Evolutionary conservation across 2,888 invertebrate species (phyloP), one percentile per base, ranked within the genome.

Genomic region (Tenthredo livida): DNA sequence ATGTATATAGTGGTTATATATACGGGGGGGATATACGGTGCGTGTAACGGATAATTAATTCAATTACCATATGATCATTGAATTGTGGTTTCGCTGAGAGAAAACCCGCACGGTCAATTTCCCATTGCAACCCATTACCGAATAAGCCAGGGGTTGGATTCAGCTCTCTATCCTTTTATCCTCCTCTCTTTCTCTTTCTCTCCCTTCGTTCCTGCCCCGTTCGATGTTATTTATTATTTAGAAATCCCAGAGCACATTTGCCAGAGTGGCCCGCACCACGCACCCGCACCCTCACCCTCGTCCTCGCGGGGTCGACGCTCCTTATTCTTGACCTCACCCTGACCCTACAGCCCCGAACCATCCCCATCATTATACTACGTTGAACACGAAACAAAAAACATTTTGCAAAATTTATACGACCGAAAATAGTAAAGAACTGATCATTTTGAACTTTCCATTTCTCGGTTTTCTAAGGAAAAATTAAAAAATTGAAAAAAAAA

Each of bases 221-320:
- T 29, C 54, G 77, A 77, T 47, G 77, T 77, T 77, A 77, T 77
- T 77, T 77, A 77, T 77, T 77, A 77, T 77, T 77, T 77, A 77
- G 50, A 77, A 77, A 77, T 77, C 77, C 77, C 77, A 77, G 50
- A 77, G 77, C 54, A 77, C 77, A 77, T 77, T 77, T 77, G 17
- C 47, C 77, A 77, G 54, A 77, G 77, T 77, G 77, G 77, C 77
- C 54, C 15, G 21, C 54, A 54, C 77, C 77, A 77, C 77, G 77
- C 33, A 50, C 15, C 75, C 75, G 2, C 17, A n/a, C 61, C 21
- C 33, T 10, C 37, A 7, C 61, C 21, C 33, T 10, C 67, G 12
- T 12, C 40, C 40, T 43, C n/a, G 0, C 72, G 40, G n/a, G 37
- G 72, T 43, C 40, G 72, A 73, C 72, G 67, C 67, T 67, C 72